Base-by-base conservation (phyloP, 1,140 invertebrate genomes). In the Hylyphantes graminicola region DNA sequence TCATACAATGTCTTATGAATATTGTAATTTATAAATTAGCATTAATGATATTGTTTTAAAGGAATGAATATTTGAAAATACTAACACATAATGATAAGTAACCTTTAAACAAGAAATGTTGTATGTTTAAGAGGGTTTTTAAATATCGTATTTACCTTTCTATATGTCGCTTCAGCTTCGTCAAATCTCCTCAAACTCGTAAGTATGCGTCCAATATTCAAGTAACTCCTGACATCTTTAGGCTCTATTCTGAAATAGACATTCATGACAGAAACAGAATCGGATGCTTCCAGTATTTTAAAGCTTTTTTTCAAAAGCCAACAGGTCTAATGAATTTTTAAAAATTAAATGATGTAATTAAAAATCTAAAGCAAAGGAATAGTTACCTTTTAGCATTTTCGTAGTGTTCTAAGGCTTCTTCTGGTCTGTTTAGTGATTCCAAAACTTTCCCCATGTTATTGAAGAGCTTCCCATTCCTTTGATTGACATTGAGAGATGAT, bases 391-490 rank as follows among this genome's bases (percentile, higher is more conserved):
- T 96, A 13, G 97, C 97, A 87, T 96, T 96, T 88, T 96, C 93
- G 88, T 98, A 98, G 90, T 96, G 98, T 82, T 93, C 91, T 50
- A 98, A 90, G 0, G 97, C 97, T 89, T 97, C 95, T 50, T 92
- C 91, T 89, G 94, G 97, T 50, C 93, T 92, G 0, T 94, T 93
- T 87, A 96, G 93, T 70, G 94, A 94, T 91, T 98, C 97, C 64
- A 98, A 90, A 0, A 97, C 96, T 89, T 98, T 96, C 0, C 97
- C 97, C 1, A 99, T 96, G 90, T 98, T 98, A 90, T 98, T 99
- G 90, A 96, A 98, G 3, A 98, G 91, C 90, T 98, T 98, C 5
- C 97, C 97, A 91, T 99, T 99, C 64, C 93, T 92, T 82, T 94
- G 94, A 88, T 97, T 98, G 5, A 98, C 96, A 89, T 94, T 94